These are phyloP conservation scores for Rhinogobius similis DNA, from an alignment of 2,113 vertebrate genomes.

Conservation along the genomic window DNA sequence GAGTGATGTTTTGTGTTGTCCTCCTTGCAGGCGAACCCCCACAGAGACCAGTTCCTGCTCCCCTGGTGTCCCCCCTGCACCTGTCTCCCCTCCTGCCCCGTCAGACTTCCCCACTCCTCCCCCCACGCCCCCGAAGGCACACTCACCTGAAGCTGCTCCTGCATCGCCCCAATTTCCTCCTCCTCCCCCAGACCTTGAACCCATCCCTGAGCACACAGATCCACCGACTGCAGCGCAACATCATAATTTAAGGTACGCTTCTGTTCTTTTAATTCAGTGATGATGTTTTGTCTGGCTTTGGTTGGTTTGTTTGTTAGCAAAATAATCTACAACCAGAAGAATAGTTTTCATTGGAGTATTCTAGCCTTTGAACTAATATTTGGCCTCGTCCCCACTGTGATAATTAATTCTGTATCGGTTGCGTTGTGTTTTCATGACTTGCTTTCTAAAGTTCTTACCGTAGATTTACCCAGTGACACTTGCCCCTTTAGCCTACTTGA, in stretches of 20 bases:
- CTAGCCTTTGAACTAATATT: no score
- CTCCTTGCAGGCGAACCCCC: slow-evolving; percentile 61
- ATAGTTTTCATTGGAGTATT: no score
- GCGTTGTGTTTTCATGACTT: not conserved
- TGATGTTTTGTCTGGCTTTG: not conserved
- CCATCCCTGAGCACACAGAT: slow-evolving; percentile 28
- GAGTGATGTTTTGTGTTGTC: slow-evolving; percentile 54
- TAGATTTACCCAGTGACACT: slow-evolving; percentile 27
- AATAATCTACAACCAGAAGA: not conserved
- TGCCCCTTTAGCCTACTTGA: slow-evolving; percentile 41
- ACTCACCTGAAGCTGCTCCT: slow-evolving; percentile 33
- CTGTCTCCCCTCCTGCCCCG: slow-evolving; percentile 49
- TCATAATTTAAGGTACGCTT: slow-evolving; percentile 55
- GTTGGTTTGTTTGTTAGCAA: not conserved
- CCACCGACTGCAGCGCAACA: slow-evolving; percentile 20
- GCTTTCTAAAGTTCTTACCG: slow-evolving; percentile 1
- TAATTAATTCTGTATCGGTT: not conserved
- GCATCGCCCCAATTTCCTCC: slow-evolving; percentile 34
- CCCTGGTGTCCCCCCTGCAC: slow-evolving; percentile 43
- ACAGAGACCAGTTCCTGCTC: slow-evolving; percentile 55
- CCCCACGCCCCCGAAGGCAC: slow-evolving; percentile 62
- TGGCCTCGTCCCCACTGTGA: not conserved
- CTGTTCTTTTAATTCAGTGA: not conserved
- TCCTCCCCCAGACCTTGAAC: slow-evolving; percentile 22
- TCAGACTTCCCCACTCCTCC: slow-evolving; percentile 63